phyloP scores from a whole-genome alignment of 1,140 invertebrate genomes.

The Drosophila pectinifera region DNA sequence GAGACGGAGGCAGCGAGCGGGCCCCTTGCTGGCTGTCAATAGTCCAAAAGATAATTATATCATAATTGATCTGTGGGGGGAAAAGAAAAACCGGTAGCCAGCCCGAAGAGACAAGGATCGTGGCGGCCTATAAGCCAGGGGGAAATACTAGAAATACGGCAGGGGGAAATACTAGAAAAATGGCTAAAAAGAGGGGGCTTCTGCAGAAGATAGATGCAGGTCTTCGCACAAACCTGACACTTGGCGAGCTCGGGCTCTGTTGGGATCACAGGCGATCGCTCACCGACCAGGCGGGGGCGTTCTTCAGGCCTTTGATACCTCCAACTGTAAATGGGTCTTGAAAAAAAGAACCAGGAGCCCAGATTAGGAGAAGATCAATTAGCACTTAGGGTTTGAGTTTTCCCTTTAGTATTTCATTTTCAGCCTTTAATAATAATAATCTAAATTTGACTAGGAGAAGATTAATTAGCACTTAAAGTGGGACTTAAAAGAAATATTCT shows the following conservation, averaged over 20 bases:
- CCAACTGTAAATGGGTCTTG: background rate
- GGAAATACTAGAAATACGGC: constrained; percentile 1
- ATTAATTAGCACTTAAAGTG: background rate
- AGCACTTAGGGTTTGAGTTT: too few relatives aligned
- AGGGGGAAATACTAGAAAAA: background rate
- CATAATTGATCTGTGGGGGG: constrained; percentile 71
- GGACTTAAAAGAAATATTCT: too few relatives aligned
- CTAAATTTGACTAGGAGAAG: background rate
- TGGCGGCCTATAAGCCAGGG: background rate
- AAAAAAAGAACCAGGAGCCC: background rate
- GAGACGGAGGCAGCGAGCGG: background rate
- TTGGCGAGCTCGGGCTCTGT: constrained; percentile 2
- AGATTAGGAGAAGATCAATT: background rate
- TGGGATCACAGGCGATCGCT: background rate
- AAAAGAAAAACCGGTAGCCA: constrained; percentile 67
- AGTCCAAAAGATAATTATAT: constrained; percentile 78
- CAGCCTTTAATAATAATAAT: too few relatives aligned
- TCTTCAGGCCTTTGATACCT: background rate
- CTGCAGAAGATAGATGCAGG: constrained; percentile 16
- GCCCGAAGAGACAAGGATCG: constrained; percentile 17
- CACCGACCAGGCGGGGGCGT: background rate
- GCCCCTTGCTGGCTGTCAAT: constrained; percentile 65
- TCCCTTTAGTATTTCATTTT: too few relatives aligned
- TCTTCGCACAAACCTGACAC: constrained; percentile 6
- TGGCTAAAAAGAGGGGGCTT: too few relatives aligned